Percentiles rank a stretch among this genome's conserved stretches.
Conservation (phyloP, 2,113 vertebrate species). For the Salvelinus namaycush region DNA sequence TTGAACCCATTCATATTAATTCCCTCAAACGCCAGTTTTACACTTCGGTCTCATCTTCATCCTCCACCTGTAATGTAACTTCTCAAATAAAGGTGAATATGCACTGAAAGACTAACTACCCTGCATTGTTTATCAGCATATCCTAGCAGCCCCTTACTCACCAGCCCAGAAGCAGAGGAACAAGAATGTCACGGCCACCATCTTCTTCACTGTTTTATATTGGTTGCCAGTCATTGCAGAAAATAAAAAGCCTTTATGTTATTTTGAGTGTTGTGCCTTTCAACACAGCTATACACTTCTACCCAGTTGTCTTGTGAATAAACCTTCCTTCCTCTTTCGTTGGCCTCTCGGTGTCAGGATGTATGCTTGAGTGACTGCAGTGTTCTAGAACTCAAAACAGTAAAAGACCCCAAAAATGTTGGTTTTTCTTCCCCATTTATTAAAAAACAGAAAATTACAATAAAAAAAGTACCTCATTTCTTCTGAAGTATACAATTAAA, state of each 20-base stretch:
- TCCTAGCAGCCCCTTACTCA: constrained; percentile 44
- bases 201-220: constrained; percentile 18
- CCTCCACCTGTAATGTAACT: no score
- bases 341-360: constrained; percentile 48
- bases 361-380: constrained; percentile 46
- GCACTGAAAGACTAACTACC: no score
- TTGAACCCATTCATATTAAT: no score
- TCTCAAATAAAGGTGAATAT: no score
- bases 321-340: constrained; percentile 19
- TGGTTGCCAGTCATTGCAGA: neutral
- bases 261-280: neutral
- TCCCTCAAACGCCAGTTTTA: no score
- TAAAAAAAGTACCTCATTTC: constrained; percentile 73
- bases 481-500: constrained; percentile 70
- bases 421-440: constrained; percentile 70
- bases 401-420: constrained; percentile 28
- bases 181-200: constrained; percentile 32
- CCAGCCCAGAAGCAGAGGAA: constrained; percentile 55
- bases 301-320: neutral
- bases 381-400: neutral
- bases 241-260: neutral
- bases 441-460: constrained; percentile 47
- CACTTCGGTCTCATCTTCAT: no score
- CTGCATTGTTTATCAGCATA: neutral
- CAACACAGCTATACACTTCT: neutral